Percentiles rank a stretch among this genome's conserved stretches.
phyloP scores from a whole-genome alignment of 1,140 invertebrate genomes.

The Phymorhynchus buccinoides region DNA sequence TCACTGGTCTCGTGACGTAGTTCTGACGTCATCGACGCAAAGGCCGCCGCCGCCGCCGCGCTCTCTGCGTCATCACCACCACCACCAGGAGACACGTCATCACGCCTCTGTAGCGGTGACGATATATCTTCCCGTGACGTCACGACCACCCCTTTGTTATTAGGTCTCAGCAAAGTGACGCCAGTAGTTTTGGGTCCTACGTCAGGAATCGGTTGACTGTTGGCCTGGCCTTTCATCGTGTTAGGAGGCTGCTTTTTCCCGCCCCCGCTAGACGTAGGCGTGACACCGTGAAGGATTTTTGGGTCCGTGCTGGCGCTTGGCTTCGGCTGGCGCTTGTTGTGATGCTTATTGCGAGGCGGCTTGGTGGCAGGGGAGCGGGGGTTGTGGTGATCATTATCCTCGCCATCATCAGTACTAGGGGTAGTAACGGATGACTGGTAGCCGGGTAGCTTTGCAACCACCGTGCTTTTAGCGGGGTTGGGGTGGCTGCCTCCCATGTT shows the following conservation, averaged over 20 bases:
- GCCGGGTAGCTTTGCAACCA: neutral
- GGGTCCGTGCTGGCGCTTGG: too few species aligned
- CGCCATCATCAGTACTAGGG: too few species aligned
- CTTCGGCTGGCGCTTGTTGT: too few species aligned
- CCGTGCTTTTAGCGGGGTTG: neutral
- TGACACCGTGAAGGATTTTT: too few species aligned
- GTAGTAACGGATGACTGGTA: neutral
- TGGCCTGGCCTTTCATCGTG: too few species aligned
- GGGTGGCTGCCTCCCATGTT: neutral
- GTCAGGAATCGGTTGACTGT: too few species aligned
- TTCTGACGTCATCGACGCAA: neutral
- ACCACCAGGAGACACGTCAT: neutral
- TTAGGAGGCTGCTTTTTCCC: too few species aligned
- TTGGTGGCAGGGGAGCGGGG: too few species aligned
- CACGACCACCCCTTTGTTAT: neutral
- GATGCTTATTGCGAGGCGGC: too few species aligned
- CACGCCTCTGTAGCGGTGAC: neutral
- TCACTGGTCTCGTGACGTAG: neutral
- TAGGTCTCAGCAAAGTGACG: neutral
- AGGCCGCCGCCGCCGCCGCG: neutral
- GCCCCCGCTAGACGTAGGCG: too few species aligned
- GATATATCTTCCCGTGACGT: neutral
- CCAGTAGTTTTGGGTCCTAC: too few species aligned
- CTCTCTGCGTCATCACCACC: neutral
- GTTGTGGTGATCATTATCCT: neutral